Evolutionary conservation across 2,113 vertebrate species (phyloP).

Genomic region (Crotalus viridis): DNA sequence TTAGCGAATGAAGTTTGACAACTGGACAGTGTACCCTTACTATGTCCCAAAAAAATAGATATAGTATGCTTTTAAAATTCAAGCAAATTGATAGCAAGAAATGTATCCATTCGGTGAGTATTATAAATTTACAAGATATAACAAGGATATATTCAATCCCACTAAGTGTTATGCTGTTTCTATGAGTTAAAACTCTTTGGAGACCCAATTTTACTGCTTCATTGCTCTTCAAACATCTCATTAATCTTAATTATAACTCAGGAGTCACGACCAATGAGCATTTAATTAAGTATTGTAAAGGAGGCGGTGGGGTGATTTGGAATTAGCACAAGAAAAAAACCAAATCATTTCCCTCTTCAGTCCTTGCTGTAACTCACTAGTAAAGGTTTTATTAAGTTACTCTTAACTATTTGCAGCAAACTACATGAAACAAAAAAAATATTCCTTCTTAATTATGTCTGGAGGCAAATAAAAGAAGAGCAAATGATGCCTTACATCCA

Average conservation of each 20-base stretch:
- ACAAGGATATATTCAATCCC: slow-evolving; percentile 28
- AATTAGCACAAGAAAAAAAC: slow-evolving; percentile 2
- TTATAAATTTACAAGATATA: neutral
- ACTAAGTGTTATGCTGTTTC: slow-evolving; percentile 34
- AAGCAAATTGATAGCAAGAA: slow-evolving; percentile 25
- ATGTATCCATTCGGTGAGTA: slow-evolving; percentile 17
- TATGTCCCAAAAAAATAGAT: neutral
- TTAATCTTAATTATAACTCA: slow-evolving; percentile 24
- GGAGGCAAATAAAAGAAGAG: neutral
- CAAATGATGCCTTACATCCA: neutral
- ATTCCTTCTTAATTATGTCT: neutral
- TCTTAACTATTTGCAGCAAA: neutral
- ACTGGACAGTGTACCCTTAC: neutral
- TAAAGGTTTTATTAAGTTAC: neutral
- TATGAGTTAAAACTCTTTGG: slow-evolving; percentile 38
- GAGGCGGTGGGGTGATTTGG: slow-evolving; percentile 14
- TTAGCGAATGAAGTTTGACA: neutral
- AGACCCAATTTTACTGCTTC: slow-evolving; percentile 4
- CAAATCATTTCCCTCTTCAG: slow-evolving; percentile 18
- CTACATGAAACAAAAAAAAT: neutral
- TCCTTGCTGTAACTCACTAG: neutral
- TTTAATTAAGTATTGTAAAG: slow-evolving; percentile 17
- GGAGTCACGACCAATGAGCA: slow-evolving; percentile 14
- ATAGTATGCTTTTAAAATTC: slow-evolving; percentile 12
- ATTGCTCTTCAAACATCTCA: neutral